Conservation (phyloP, 2,797 vertebrate genomes). For the Sebastes oblongus region DNA sequence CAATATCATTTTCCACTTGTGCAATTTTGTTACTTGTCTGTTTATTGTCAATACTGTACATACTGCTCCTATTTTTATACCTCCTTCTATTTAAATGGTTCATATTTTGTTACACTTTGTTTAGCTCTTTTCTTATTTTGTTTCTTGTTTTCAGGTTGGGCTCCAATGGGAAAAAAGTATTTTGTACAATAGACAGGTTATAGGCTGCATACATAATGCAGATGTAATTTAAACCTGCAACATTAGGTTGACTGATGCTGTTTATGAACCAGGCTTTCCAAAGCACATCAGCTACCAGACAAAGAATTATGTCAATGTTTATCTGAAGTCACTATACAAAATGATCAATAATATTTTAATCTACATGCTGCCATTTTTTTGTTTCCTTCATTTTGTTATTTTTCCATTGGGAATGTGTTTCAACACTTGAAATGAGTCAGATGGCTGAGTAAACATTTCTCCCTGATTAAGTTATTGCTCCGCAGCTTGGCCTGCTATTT, state of each 20-base stretch:
- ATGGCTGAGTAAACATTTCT: background rate
- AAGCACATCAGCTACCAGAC: background rate
- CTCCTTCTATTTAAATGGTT: no score
- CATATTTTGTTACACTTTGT: no score
- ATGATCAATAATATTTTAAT: background rate
- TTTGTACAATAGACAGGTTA: background rate
- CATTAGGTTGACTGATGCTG: background rate
- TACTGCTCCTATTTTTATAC: no score
- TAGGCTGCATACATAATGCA: background rate
- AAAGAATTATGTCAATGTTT: background rate
- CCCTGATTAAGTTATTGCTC: constrained; percentile 3
- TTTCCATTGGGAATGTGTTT: background rate
- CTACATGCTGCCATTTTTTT: background rate
- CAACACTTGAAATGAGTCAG: background rate
- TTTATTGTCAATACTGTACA: no score
- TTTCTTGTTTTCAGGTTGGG: background rate
- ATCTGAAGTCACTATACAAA: background rate
- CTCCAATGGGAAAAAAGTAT: background rate
- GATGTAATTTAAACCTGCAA: background rate
- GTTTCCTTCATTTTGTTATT: background rate
- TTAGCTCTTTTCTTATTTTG: no score
- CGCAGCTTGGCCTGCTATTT: background rate
- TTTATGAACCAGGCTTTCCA: background rate
- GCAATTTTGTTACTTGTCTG: no score
- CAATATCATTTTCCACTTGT: no score